These are phyloP conservation scores for Capreolus pygargus DNA, from an alignment of 2,113 vertebrate genomes.

Conservation along the genomic window DNA sequence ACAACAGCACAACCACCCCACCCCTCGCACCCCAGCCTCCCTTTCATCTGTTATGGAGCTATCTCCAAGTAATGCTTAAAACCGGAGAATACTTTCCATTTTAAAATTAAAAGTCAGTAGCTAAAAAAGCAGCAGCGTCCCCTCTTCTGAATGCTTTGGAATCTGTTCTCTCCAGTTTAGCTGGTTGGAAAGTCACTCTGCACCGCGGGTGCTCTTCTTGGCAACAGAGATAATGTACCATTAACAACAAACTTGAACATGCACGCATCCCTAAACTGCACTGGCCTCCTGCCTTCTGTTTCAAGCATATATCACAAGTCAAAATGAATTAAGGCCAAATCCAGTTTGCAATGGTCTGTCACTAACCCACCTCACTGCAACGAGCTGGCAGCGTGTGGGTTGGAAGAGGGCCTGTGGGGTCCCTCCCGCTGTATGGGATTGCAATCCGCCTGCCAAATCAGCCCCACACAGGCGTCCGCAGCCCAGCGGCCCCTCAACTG, in stretches of 20 bases:
- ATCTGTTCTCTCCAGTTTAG: constrained; percentile 6
- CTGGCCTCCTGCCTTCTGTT: constrained; percentile 40
- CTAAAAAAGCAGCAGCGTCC: background rate
- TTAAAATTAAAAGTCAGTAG: constrained; percentile 45
- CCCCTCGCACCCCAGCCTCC: background rate
- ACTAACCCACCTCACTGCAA: constrained; percentile 28
- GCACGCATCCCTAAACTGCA: background rate
- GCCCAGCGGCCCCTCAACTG: fast-evolving
- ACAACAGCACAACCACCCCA: background rate
- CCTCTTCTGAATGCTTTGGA: background rate
- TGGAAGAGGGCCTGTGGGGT: background rate
- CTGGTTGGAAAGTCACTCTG: constrained; percentile 27
- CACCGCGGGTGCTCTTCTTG: constrained; percentile 19
- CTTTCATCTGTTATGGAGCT: background rate
- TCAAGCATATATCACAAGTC: constrained; percentile 50
- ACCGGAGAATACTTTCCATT: background rate
- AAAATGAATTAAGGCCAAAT: constrained; percentile 42
- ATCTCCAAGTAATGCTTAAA: constrained; percentile 7
- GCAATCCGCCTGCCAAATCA: constrained; percentile 5
- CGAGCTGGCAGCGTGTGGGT: background rate
- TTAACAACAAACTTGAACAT: constrained; percentile 15
- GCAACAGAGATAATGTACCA: background rate
- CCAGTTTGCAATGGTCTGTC: constrained; percentile 34
- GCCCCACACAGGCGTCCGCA: background rate
- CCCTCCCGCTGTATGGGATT: background rate